These are phyloP conservation scores for Smithornis capensis DNA, from an alignment of 2,113 vertebrate genomes.

Conservation along the genomic window DNA sequence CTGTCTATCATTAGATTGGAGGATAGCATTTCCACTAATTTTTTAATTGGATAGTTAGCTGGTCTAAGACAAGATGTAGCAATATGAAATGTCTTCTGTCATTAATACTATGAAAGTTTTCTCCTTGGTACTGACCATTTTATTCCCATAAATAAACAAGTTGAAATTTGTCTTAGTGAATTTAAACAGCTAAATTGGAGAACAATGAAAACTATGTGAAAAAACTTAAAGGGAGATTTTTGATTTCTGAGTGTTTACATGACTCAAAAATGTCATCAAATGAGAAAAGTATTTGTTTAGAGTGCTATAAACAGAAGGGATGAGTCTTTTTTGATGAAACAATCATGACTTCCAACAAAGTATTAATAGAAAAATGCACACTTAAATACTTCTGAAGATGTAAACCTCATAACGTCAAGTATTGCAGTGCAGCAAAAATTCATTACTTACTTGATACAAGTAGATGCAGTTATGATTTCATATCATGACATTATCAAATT, in stretches of 20 bases:
- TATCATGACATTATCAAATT: background rate
- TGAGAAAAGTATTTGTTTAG: background rate
- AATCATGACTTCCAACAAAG: background rate
- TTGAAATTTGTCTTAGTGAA: background rate
- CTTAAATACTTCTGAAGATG: background rate
- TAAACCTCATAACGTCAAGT: background rate
- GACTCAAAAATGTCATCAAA: background rate
- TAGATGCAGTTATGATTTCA: background rate
- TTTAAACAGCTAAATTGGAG: background rate
- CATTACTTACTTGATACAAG: background rate
- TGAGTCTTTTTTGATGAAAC: background rate
- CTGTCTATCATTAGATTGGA: background rate
- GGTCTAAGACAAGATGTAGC: background rate
- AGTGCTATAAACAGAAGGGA: background rate
- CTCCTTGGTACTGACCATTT: background rate
- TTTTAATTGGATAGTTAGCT: background rate
- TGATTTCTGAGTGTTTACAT: background rate
- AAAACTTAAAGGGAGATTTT: background rate
- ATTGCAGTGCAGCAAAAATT: background rate
- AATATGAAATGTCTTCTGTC: background rate
- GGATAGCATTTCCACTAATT: background rate
- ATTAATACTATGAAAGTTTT: background rate
- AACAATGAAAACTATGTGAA: background rate
- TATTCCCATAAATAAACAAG: background rate
- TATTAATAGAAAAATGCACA: background rate